Base-by-base conservation (phyloP, 2,797 vertebrate species). In the Selene dorsalis region DNA sequence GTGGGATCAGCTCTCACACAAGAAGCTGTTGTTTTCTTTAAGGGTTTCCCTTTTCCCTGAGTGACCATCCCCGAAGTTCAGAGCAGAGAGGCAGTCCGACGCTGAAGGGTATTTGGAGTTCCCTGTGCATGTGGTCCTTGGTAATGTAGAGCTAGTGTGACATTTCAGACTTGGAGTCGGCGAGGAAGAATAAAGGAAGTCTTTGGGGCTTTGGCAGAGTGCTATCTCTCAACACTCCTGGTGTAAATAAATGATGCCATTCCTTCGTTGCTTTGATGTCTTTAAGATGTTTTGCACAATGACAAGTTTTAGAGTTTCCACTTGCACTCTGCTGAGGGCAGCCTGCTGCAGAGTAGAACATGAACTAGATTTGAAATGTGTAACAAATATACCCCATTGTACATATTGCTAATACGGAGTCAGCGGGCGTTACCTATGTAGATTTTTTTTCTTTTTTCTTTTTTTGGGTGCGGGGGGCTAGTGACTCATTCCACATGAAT, bases 71-170 rank as follows among this genome's bases (percentile, higher is more conserved):
- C 56, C 66, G 38, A 41, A 39, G 62, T 45, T 39, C 26, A 45
- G 48, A 71, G 55, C 67, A 63, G 53, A 41, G 26, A 61, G 59
- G 69, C 69, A 69, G 75, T 22, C 38, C 67, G 41, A 83, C 68
- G 59, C 65, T 65, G 4, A 18, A 58, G 63, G 69, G 77, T 63
- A 75, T 67, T 57, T 67, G 63, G 75, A 6, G 30, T 75, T 74
- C 58, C 71, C 58, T 57, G 47, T 62, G 60, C 53, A 47, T 43
- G 50, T 47, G 48, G 70, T 43, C 55, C 9, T 60, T 22, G 14
- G 67, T 83, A 52, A 80, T 32, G 35, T 63, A 64, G 75, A 75
- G 64, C 43, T n/a, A 9, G 65, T 77, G 61, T 84, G 75, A 82
- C 71, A 87, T 77, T 84, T 85, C 73, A 75, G 56, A 59, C 69